Evolutionary conservation across 2,888 invertebrate species (phyloP), one percentile per base, ranked within the genome.

Genomic region (Sialis lutaria): DNA sequence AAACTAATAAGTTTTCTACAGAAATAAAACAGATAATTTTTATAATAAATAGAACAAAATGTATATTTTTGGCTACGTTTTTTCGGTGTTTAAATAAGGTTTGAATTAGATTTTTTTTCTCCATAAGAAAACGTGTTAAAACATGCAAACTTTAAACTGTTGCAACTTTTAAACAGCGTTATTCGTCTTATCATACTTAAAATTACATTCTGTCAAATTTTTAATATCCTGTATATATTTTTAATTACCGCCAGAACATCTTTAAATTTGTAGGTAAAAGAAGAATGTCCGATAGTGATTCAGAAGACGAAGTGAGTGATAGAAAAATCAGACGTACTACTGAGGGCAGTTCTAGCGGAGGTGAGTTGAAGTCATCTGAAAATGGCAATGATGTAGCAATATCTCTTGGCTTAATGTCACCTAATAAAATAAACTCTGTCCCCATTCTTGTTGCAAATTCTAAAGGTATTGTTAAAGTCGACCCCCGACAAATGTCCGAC

Each of bases 391-490:
- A 74, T 54, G 58, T 74, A 53, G 72, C 73, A 51, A 72, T 70
- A 57, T 65, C 70, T 9, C 61, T 72, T 48, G 72, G 71, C 50
- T 64, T 73, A 47, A 64, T 54, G 57, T 61, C 54, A 51, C 65
- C 49, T 52, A 64, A 60, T 55, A 57, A 48, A 59, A 58, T 53
- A 48, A 55, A 46, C 53, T 53, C 54, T 48, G 49, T 55, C 12
- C 56, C 59, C 52, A 57, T 62, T n/a, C 55, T 73, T 32, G 68
- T 73, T 6, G 70, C 71, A 0, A 72, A 70, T 52, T 68, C 71
- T 1, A 81, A 81, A 60, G 80, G 82, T 9, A 79, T 82, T 45
- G 79, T 82, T 49, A 77, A 82, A 63, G 79, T 82, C 13, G 81
- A 81, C 60, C 79, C 81, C 42, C 79, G 80, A 57, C 80, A 81